Base-by-base conservation (phyloP, 37 sponge, comb jelly and placozoan species). In the Diacarnus erythraeanus region DNA sequence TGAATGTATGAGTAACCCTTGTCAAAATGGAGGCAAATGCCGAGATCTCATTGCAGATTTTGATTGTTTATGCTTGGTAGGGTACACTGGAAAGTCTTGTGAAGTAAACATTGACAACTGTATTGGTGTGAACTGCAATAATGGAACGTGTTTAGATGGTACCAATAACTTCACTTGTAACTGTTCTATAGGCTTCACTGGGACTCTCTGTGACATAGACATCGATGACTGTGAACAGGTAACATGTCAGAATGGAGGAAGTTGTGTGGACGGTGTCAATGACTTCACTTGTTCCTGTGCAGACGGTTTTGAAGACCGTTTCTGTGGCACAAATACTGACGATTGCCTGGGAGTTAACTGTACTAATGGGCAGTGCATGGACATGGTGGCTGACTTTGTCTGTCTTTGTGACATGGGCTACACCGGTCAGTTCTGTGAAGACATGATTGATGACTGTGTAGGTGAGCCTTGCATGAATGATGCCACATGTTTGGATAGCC, bases 401-500 rank as follows among this genome's bases (percentile, higher is more conserved):
- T 95, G 95, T 51, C 3, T 38, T 6, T 95, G 95, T 79, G 75
- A 65, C 17, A 27, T 43, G 29, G 84, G 88, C 21, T 87, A 44
- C 47, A 74, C 65, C 30, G 92, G 89, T 26, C 72, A 31, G 0
- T 1, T 31, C n/a, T 95, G 95, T 77, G n/a, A n/a, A n/a, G n/a
- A n/a, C n/a, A n/a, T n/a, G n/a, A n/a, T n/a, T n/a, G 59, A 83
- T 51, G 67, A 69, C 2, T 83, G 84, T 76, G 51, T 21, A 2
- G 21, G 30, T 29, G n/a, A 44, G 35, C 22, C 67, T 33, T 79
- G 80, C 51, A 9, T 44, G 8, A 79, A 79, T 51, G 80, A 57
- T 12, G 95, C 82, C 0, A 47, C 73, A 0, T 90, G 94, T 70
- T 26, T 35, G 1, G 84, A 90, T 63, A 63, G 38, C 23, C 37